phyloP scores from a whole-genome alignment of 2,113 vertebrate genomes.

The Calyptommatus sinebrachiatus region DNA sequence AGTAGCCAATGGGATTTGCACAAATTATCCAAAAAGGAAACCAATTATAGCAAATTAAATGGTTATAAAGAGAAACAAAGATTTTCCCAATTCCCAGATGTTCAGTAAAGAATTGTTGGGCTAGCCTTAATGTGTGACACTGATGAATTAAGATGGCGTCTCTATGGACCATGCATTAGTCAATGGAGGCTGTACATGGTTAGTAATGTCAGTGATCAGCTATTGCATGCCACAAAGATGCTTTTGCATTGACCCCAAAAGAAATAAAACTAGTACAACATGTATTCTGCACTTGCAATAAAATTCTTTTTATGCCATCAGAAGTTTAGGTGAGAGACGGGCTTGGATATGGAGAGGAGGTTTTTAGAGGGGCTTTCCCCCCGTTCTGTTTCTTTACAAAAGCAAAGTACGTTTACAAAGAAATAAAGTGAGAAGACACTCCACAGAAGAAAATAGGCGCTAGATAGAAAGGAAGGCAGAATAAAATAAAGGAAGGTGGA shows the following conservation, averaged over 20 bases:
- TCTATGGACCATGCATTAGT: slow-evolving; percentile 81
- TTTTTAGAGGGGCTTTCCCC: slow-evolving; percentile 19
- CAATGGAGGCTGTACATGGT: slow-evolving; percentile 69
- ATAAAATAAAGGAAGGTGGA: slow-evolving; percentile 23
- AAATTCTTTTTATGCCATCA: slow-evolving; percentile 99
- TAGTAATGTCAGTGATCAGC: slow-evolving; percentile 71
- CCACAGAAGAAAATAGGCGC: slow-evolving; percentile 46
- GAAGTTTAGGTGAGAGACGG: slow-evolving; percentile 66
- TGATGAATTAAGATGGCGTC: slow-evolving; percentile 78
- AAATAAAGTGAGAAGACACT: slow-evolving; percentile 38
- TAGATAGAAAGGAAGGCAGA: slow-evolving; percentile 18
- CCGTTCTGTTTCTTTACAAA: slow-evolving; percentile 31
- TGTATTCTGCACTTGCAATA: slow-evolving; percentile 90
- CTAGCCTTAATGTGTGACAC: slow-evolving; percentile 73
- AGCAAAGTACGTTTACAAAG: slow-evolving; percentile 22
- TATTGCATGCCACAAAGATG: slow-evolving; percentile 87
- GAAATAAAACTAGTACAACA: slow-evolving; percentile 80
- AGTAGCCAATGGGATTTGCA: slow-evolving; percentile 59
- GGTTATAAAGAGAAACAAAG: slow-evolving; percentile 45
- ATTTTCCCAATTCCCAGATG: slow-evolving; percentile 60
- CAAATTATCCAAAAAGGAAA: slow-evolving; percentile 57
- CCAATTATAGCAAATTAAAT: slow-evolving; percentile 48
- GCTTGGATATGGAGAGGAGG: slow-evolving; percentile 37
- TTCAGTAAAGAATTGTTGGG: slow-evolving; percentile 68
- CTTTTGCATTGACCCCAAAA: slow-evolving; percentile 72